phyloP scores from a whole-genome alignment of 2,113 vertebrate species.

The Neopipo cinnamomea region DNA sequence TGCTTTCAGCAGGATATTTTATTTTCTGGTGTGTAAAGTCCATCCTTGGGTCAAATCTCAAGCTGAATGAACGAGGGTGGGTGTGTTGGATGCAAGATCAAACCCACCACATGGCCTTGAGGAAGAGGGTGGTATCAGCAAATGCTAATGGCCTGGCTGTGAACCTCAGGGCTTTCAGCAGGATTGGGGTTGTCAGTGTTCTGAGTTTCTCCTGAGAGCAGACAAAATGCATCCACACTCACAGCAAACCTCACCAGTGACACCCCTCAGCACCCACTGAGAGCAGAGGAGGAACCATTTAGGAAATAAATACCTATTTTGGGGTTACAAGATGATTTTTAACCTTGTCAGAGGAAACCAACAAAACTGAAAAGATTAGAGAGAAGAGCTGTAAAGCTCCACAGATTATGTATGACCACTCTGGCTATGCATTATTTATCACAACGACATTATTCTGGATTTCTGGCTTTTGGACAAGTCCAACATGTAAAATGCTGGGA shows the following conservation, averaged over 20 bases:
- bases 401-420: not conserved
- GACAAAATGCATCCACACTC: not conserved
- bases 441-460: not conserved
- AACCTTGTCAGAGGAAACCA: not conserved
- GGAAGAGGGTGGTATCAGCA: not conserved
- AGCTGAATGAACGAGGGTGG: not conserved
- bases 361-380: not conserved
- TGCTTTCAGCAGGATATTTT: not conserved
- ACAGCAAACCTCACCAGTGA: not conserved
- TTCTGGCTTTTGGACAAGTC: slow-evolving; percentile 14
- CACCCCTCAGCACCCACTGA: not conserved
- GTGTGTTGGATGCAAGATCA: not conserved
- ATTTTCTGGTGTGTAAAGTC: not conserved
- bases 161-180: not conserved
- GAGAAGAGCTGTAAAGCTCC: not conserved
- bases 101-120: not conserved
- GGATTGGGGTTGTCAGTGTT: not conserved
- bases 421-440: not conserved
- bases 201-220: not conserved
- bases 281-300: not conserved
- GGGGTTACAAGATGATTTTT: not conserved
- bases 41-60: rapidly evolving
- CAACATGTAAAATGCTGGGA: not conserved
- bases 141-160: not conserved
- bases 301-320: slow-evolving; percentile 1